Evolutionary conservation across 1,140 invertebrate genomes (phyloP).

Genomic region (Drosophila trapezifrons): DNA sequence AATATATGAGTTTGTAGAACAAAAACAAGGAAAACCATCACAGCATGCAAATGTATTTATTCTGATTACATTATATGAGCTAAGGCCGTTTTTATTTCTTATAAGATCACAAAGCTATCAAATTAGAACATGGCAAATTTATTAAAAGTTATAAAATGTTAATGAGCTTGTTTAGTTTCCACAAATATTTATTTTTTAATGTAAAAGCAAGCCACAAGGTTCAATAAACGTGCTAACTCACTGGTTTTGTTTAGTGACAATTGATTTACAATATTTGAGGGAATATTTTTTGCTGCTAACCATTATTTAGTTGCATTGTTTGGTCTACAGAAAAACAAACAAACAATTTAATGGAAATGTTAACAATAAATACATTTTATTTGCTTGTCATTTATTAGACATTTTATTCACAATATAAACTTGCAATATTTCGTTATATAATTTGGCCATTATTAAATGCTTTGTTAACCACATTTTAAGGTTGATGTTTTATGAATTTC

Average conservation of each 20-base stretch:
- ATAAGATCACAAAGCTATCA: background rate
- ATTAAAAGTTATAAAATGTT: background rate
- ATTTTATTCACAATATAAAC: background rate
- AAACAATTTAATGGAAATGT: background rate
- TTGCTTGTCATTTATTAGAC: too few species aligned
- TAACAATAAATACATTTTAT: background rate
- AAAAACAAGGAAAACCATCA: too few species aligned
- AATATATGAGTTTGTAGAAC: background rate
- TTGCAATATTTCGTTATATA: background rate
- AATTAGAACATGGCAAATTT: too few species aligned
- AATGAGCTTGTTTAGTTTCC: background rate
- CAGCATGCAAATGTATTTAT: too few species aligned
- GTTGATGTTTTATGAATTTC: too few species aligned
- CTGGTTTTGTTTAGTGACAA: constrained; percentile 3
- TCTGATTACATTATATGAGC: background rate
- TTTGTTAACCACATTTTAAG: background rate
- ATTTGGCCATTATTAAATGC: background rate
- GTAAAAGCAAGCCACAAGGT: background rate
- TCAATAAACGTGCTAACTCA: background rate
- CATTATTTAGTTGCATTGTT: constrained; percentile 12
- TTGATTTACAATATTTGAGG: constrained; percentile 9
- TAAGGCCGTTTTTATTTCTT: too few species aligned
- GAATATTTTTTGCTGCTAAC: background rate
- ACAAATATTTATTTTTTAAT: constrained; percentile 1
- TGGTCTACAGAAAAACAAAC: too few species aligned